Conservation (phyloP, 2,797 vertebrate species). For the Cottoperca gobio region DNA sequence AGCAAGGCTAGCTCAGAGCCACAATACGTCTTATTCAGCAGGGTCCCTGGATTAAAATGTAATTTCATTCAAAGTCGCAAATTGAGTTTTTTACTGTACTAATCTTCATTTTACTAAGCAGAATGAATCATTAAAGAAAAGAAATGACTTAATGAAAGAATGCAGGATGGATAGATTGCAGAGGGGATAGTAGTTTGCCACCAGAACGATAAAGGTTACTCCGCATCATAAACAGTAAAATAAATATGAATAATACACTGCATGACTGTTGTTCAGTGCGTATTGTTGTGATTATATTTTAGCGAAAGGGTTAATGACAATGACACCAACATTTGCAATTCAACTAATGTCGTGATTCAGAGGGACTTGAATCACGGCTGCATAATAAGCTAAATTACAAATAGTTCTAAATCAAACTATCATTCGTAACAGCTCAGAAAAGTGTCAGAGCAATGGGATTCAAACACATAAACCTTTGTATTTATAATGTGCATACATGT, state of each 20-base stretch:
- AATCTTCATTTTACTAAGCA: constrained; percentile 84
- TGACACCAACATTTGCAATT: constrained; percentile 35
- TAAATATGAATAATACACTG: constrained; percentile 36
- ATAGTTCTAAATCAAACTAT: constrained; percentile 19
- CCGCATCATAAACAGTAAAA: constrained; percentile 51
- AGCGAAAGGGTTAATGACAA: constrained; percentile 18
- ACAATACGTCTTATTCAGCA: constrained; percentile 82
- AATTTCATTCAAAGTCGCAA: constrained; percentile 85
- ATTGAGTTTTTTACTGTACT: constrained; percentile 83
- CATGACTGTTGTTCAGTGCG: constrained; percentile 5
- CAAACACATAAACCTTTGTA: constrained; percentile 13
- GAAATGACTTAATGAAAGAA: constrained; percentile 80
- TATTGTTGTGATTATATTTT: constrained; percentile 25
- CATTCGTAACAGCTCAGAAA: not conserved
- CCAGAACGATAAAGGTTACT: constrained; percentile 62
- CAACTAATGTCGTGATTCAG: constrained; percentile 18
- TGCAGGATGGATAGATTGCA: constrained; percentile 73
- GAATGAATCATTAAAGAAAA: constrained; percentile 71
- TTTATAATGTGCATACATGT: constrained; percentile 3
- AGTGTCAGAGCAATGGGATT: constrained; percentile 3
- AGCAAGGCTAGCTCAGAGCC: constrained; percentile 69
- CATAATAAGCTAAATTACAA: constrained; percentile 29
- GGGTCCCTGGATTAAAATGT: constrained; percentile 84
- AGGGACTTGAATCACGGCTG: constrained; percentile 11
- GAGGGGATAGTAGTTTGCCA: constrained; percentile 36